phyloP scores from a whole-genome alignment of 2,888 invertebrate genomes.

The Eilema griseolum region DNA sequence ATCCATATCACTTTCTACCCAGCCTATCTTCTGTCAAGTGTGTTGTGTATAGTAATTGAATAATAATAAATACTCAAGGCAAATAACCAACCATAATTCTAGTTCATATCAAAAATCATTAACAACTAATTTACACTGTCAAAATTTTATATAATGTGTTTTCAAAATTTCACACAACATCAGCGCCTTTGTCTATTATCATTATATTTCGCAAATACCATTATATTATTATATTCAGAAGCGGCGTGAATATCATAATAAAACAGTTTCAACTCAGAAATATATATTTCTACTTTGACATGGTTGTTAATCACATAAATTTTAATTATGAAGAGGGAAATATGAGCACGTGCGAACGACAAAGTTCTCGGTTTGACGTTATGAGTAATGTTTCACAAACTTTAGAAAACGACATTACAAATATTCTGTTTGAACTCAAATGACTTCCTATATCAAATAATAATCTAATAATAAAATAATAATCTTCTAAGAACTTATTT shows the following conservation, averaged over 20 bases:
- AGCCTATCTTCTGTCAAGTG: too few relatives aligned
- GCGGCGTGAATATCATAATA: conserved; percentile 7
- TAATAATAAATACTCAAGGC: too few relatives aligned
- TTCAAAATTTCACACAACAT: conserved; percentile 3
- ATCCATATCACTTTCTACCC: too few relatives aligned
- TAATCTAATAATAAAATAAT: too few relatives aligned
- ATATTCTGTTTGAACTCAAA: conserved; percentile 14
- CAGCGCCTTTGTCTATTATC: background rate
- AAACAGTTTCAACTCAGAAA: conserved; percentile 11
- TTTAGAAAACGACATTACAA: conserved; percentile 11
- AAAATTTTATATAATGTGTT: background rate
- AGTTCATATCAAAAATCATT: background rate
- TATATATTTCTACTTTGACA: conserved; percentile 15
- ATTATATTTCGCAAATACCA: conserved; percentile 12
- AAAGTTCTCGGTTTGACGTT: conserved; percentile 17
- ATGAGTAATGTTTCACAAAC: conserved; percentile 11
- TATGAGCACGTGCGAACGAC: conserved; percentile 15
- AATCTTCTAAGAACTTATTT: background rate
- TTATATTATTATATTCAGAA: conserved; percentile 19
- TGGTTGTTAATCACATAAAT: conserved; percentile 19
- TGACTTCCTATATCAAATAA: background rate
- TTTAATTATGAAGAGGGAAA: conserved; percentile 23
- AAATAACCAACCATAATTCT: background rate
- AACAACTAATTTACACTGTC: background rate
- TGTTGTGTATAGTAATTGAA: too few relatives aligned